Evolutionary conservation across 2,888 invertebrate species (phyloP), one percentile per base, ranked within the genome.

Genomic region (Dolichomitus sp.): DNA sequence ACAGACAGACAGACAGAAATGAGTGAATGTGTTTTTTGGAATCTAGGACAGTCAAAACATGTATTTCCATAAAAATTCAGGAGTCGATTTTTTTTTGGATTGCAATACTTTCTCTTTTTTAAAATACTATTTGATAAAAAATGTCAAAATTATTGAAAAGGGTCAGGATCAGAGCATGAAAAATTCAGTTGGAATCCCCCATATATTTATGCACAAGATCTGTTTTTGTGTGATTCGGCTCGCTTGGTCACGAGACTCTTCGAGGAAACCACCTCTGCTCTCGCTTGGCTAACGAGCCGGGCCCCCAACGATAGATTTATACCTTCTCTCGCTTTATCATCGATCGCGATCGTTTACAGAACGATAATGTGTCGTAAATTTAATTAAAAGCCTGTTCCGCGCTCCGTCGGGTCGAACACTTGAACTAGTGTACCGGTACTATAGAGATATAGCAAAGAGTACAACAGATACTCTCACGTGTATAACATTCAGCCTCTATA

Each of bases 341-440:
- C 84, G 89, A 90, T 89, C 88, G 88, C 84, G 87, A 88, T 89
- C 88, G 87, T 86, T 86, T 76, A 86, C 86, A 85, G 81, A 84
- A 84, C 85, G 87, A 89, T 91, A 90, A 91, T 89, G 87, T 88
- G 87, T 88, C 86, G 89, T 90, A 90, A 90, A 90, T 91, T 90
- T 88, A 90, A 91, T 91, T 90, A 90, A 90, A 88, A 87, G 85
- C 80, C 73, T 57, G 48, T 27, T 33, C 61, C 72, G 66, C 66
- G 33, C 33, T 78, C 19, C 12, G 42, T 50, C 45, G 54, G 37
- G 9, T 19, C 69, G 17, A 37, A 50, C 61, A 17, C 61, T n/a
- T 42, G 68, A 42, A 52, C 52, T 61, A 69, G 6, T 63, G 54
- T 30, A 66, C 48, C 45, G 40, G 61, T 63, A 30, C 17, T 42